Evolutionary conservation across 2,113 vertebrate species (phyloP), one percentile per base, ranked within the genome.

Genomic region (Hepsetus odoe): DNA sequence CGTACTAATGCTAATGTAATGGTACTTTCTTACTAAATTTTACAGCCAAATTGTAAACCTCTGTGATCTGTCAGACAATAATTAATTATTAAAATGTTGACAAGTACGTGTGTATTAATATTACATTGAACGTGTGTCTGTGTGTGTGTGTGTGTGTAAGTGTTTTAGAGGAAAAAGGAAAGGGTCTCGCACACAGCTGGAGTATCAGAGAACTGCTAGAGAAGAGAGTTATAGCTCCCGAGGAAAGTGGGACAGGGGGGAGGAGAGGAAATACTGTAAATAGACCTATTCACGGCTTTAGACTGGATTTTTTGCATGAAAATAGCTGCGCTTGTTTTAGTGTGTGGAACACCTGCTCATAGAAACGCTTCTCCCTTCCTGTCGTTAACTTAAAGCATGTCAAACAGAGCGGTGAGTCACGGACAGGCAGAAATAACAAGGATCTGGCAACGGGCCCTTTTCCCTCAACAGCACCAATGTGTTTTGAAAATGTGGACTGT

Each of bases 251-350:
- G 67, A 53, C 66, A 64, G 38, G 4, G 67, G 20, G 22, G n/a
- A 22, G 30, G 42, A 69, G 44, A 30, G 30, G 32, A 9, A 20
- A n/a, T 64, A 20, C 30, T 18, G 22, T 26, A 51, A 46, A 32
- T 71, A 24, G 72, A 7, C 51, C 51, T 62, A 14, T 32, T 32
- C 58, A 32, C n/a, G 14, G 58, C 33, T 32, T 28, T 61, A 61
- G 10, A 61, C 28, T 16, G 24, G 10, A 12, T 35, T 64, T 64
- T 2, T 3, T 35, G 26, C 65, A 26, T 10, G 81, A 76, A 80
- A 83, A 77, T 76, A 55, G 71, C 69, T 66, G 79, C 38, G 72
- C 81, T 83, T 65, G 49, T 77, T 82, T 73, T 51, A 4, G 44
- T 32, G 67, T 49, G 28, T 20, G n/a, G 18, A 26, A 77, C 65